Base-by-base conservation (phyloP, 2,888 invertebrate species). In the Lepidocyrtoides sp. region DNA sequence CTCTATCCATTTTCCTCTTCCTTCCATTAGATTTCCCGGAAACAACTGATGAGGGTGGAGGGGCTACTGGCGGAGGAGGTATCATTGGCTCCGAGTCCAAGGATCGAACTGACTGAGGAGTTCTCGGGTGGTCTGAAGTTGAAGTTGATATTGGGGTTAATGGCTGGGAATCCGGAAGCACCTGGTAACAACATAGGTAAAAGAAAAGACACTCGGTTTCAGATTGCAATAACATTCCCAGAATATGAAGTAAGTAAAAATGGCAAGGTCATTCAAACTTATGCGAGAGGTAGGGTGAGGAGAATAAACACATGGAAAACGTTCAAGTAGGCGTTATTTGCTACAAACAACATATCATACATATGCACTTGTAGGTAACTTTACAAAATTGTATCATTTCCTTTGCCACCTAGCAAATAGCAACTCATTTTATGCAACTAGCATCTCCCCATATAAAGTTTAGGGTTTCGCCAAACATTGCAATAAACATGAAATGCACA, bases 41-140 rank as follows among this genome's bases (percentile, higher is more conserved):
- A 83, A 77, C 91, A 95, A 91, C 77, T 89, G 91, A 41, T 91
- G 92, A 92, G 86, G 93, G 82, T 92, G 94, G 79, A 36, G 94
- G 93, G 92, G 95, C 96, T 95, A 95, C 84, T 96, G 96, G 94
- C 96, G 97, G 94, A 96, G 95, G 94, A 95, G 91, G 92, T 60
- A 93, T 90, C 81, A 93, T 88, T 75, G 94, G 93, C 63, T 94
- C 94, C 36, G 93, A 93, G 79, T 94, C 94, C 26, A 93, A 63
- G n/a, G 94, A 94, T 75, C 94, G 91, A 90, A 94, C 93, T 26
- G 94, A 94, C 86, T 93, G 93, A 32, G 94, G 94, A 86, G 93
- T 93, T 91, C 92, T 92, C 26, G 89, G 89, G 82, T 94, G 93
- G 89, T 94, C 93, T 51, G 93, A 93, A 32, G 93, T 94, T 5